These are phyloP conservation scores for Limnothrissa miodon DNA, from an alignment of 2,113 vertebrate genomes.

Conservation along the genomic window DNA sequence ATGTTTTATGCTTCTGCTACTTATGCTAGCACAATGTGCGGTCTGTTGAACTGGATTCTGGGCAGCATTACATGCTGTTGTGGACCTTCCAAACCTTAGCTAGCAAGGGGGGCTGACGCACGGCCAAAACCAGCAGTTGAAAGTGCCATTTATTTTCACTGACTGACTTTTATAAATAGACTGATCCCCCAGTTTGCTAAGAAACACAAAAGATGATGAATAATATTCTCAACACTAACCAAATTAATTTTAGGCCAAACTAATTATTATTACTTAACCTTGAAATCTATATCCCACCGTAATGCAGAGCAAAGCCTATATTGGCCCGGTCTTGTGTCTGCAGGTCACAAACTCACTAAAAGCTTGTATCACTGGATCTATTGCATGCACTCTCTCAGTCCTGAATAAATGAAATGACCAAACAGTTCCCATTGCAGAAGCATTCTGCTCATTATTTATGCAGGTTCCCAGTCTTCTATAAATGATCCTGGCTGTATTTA, in stretches of 20 bases:
- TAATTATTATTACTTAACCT: neutral
- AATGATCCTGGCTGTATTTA: too few species aligned
- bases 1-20: neutral
- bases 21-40: neutral
- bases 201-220: neutral
- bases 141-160: neutral
- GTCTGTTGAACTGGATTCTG: neutral
- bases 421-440: neutral
- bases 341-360: neutral
- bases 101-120: neutral
- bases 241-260: neutral
- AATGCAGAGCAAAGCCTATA: neutral
- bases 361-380: neutral
- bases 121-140: slow-evolving; percentile 12
- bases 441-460: too few species aligned
- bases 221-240: neutral
- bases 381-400: neutral
- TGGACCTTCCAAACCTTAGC: neutral
- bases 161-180: slow-evolving; percentile 4
- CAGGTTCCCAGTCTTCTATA: too few species aligned
- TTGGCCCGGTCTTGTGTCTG: neutral
- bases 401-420: neutral
- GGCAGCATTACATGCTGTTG: neutral
- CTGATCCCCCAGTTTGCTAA: neutral
- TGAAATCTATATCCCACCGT: neutral